A percentile compares a stretch with the other conserved stretches of the same genome.
Evolutionary conservation across 2,113 vertebrate genomes (phyloP).

Genomic region (Syngnathoides biaculeatus): DNA sequence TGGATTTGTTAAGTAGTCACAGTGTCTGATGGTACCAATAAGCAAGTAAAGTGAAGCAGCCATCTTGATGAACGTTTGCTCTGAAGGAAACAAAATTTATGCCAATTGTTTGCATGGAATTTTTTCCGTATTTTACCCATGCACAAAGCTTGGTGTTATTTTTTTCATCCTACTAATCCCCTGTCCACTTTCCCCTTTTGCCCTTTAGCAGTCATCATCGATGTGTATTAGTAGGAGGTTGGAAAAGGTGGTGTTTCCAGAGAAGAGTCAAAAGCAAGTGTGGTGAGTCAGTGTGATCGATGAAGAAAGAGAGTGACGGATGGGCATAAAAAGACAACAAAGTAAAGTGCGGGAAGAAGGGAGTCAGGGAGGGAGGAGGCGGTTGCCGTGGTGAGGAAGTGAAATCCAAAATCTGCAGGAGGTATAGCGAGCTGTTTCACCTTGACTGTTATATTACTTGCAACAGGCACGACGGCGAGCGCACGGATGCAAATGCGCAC

Average conservation of each 20-base stretch:
- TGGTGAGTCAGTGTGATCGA: slow-evolving; percentile 25
- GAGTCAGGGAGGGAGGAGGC: slow-evolving; percentile 45
- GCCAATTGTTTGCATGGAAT: no score
- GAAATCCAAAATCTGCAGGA: slow-evolving; percentile 48
- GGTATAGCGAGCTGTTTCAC: slow-evolving; percentile 59
- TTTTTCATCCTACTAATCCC: background rate
- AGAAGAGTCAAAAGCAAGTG: slow-evolving; percentile 15
- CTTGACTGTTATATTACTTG: slow-evolving; percentile 58
- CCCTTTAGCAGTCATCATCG: slow-evolving; percentile 2
- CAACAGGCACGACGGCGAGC: slow-evolving; percentile 21
- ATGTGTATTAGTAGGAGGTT: slow-evolving; percentile 22
- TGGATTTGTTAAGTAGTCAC: no score
- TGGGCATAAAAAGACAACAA: slow-evolving; percentile 39
- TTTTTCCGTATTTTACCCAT: no score
- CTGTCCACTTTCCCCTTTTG: background rate
- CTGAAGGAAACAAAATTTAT: no score
- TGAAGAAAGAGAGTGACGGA: slow-evolving; percentile 19
- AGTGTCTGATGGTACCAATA: no score
- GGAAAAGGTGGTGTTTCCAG: slow-evolving; percentile 5
- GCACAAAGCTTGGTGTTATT: background rate
- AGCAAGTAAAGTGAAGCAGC: no score
- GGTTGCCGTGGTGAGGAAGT: slow-evolving; percentile 63
- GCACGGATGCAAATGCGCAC: slow-evolving; percentile 17
- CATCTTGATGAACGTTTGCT: no score
- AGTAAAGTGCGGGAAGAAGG: slow-evolving; percentile 39